phyloP scores from a whole-genome alignment of 2,113 vertebrate genomes.

The Myrmecophaga tridactyla region DNA sequence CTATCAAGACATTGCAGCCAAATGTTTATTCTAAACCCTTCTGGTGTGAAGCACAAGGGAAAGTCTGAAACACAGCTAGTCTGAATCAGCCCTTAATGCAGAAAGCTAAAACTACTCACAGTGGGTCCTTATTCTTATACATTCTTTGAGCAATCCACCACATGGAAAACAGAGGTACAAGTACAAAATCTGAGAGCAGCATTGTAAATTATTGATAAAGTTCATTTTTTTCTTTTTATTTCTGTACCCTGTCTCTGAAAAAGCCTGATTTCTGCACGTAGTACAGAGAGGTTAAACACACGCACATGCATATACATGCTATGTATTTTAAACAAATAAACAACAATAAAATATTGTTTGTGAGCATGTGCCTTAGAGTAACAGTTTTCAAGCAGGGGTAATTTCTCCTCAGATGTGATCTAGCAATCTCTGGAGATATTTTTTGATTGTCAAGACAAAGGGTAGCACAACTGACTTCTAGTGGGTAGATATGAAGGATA shows the following conservation, averaged over 20 bases:
- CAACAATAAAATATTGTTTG: background rate
- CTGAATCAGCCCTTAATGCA: background rate
- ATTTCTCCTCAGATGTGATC: background rate
- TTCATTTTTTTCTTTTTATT: background rate
- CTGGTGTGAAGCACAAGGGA: conserved; percentile 55
- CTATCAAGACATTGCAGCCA: conserved; percentile 44
- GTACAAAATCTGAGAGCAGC: background rate
- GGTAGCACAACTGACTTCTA: background rate
- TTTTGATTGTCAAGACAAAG: background rate
- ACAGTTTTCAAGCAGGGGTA: background rate
- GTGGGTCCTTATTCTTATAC: background rate
- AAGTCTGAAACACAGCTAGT: background rate
- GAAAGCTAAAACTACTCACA: background rate
- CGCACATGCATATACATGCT: accelerated
- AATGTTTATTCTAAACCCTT: conserved; percentile 71
- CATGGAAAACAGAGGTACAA: background rate
- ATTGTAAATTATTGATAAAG: background rate
- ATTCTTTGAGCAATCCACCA: background rate
- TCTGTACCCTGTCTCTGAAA: background rate
- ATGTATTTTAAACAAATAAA: background rate
- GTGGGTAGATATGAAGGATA: background rate
- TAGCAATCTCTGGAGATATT: background rate
- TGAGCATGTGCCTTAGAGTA: background rate
- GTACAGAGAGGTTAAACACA: background rate
- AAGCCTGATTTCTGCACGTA: background rate